Evolutionary conservation across 2,113 vertebrate species (phyloP), one percentile per base, ranked within the genome.

Genomic region (Mionectes macconnelli): DNA sequence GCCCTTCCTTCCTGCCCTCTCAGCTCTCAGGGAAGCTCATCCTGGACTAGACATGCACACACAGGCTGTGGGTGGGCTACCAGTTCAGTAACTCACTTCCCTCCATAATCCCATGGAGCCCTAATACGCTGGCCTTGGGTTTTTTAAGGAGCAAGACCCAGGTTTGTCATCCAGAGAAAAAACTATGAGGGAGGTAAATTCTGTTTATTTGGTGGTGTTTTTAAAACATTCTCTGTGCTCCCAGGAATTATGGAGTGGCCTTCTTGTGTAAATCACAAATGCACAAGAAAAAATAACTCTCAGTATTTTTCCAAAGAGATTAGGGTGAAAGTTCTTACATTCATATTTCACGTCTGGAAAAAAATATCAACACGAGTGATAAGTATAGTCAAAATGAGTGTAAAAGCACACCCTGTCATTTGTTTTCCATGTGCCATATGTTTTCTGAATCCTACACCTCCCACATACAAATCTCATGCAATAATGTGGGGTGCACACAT

Each of bases 401-500:
- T 90, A 96, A 95, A 97, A 96, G 95, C 84, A 96, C 93, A 96
- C 92, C 66, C 94, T 97, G 96, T 91, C 93, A 95, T 96, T 97
- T 95, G 96, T 96, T 96, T 96, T 96, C 96, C 86, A 82, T 93
- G 90, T 96, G 89, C 97, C 96, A 96, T 97, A 96, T 97, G 97
- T 95, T 97, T 97, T 96, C 95, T 96, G 96, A 96, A 96, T 97
- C 89, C 95, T 91, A 87, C 92, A 96, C 97, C 97, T 97, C 96
- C 96, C 95, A 97, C 97, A 95, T 97, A 95, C 93, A 95, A 96
- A 94, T 94, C 86, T 91, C 84, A 92, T 84, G 69, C 94, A 96
- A 87, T 97, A 93, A 96, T 93, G 88, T 97, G 95, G 95, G 92
- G 93, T 92, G 87, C 92, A 92, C 93, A 87, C 82, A 78, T 96